Percentiles rank a stretch among this genome's conserved stretches.
Evolutionary conservation across 1,140 invertebrate species (phyloP).

Genomic region (Pseudomyrmex pallidus): DNA sequence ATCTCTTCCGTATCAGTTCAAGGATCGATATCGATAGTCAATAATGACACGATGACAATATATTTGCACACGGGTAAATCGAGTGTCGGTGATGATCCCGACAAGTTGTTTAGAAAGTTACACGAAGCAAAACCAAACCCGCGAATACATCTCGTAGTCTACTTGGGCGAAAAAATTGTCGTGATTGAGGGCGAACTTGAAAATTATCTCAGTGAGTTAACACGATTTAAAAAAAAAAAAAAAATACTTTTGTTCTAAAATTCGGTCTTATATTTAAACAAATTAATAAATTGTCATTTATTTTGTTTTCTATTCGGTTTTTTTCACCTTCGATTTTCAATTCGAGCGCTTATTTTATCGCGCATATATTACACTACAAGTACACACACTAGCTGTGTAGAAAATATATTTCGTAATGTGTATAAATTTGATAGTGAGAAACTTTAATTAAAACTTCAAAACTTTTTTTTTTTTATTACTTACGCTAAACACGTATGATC

Average conservation of each 20-base stretch:
- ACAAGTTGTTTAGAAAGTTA: slow-evolving; percentile 1
- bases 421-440: no score
- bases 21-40: slow-evolving; percentile 17
- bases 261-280: no score
- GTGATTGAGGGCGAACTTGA: neutral
- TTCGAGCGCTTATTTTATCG: no score
- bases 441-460: no score
- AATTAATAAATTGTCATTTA: no score
- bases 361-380: no score
- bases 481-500: neutral
- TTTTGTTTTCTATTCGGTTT: no score
- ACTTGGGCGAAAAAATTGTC: neutral
- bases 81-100: neutral
- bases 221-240: neutral
- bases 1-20: neutral
- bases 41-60: neutral
- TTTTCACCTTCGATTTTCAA: no score
- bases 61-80: slow-evolving; percentile 12
- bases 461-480: neutral
- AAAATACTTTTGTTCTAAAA: no score
- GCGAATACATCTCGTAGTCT: neutral
- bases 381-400: no score
- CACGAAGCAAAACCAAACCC: neutral
- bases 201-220: slow-evolving; percentile 9
- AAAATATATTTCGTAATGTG: no score